A percentile compares a stretch with the other conserved stretches of the same genome.
Conservation (phyloP, 2,113 vertebrate species). For the Fulmarus glacialis region DNA sequence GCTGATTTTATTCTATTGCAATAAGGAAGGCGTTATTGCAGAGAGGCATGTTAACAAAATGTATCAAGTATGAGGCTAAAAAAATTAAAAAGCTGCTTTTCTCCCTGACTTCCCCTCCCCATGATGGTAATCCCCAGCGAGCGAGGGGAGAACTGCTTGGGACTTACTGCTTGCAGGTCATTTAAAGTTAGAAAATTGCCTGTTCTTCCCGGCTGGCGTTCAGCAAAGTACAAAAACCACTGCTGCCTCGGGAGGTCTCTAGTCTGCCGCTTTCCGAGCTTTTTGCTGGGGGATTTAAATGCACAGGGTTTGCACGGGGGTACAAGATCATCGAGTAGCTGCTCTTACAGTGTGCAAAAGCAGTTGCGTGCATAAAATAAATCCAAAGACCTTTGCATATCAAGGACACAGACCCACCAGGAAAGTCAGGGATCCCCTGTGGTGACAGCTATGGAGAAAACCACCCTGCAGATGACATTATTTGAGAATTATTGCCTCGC, state of each 20-base stretch:
- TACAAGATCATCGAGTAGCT: neutral
- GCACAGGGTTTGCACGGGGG: accelerated
- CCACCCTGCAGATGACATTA: too few species aligned
- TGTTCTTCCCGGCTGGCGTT: neutral
- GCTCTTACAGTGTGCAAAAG: neutral
- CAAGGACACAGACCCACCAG: accelerated
- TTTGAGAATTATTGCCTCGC: neutral
- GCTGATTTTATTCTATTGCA: neutral
- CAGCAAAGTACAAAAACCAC: accelerated
- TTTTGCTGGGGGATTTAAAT: accelerated
- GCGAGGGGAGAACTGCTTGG: neutral
- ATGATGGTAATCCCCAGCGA: accelerated
- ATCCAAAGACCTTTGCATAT: neutral
- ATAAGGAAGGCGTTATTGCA: neutral
- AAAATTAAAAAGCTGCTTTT: neutral
- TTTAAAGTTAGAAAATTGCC: neutral
- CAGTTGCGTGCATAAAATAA: neutral
- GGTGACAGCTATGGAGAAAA: neutral
- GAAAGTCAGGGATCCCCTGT: neutral
- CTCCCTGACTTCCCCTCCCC: neutral
- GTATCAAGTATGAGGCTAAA: neutral
- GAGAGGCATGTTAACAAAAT: neutral
- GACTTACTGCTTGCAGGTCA: neutral
- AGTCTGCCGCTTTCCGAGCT: accelerated
- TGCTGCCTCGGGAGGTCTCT: neutral